phyloP scores from a whole-genome alignment of 2,888 invertebrate species.

The Hirtodrosophila cameraria region DNA sequence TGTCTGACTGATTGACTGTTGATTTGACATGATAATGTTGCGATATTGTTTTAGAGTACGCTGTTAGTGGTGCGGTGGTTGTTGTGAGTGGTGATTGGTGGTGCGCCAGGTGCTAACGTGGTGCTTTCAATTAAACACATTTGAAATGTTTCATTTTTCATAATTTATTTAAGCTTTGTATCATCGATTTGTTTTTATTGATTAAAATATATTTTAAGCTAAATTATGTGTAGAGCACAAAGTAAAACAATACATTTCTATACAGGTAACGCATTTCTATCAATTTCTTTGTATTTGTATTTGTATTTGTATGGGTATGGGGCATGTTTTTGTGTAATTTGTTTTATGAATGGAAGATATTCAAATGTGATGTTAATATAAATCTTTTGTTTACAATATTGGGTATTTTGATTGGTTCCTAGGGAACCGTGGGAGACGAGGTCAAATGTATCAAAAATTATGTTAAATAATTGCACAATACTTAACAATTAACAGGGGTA shows the following conservation, averaged over 20 bases:
- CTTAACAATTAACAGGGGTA: constrained; percentile 61
- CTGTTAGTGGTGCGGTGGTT: constrained; percentile 40
- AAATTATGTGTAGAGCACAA: constrained; percentile 50
- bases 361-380: constrained; percentile 60
- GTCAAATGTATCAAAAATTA: constrained; percentile 17
- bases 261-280: constrained; percentile 54
- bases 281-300: constrained; percentile 32
- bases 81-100: constrained; percentile 48
- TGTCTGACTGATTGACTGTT: constrained; percentile 50
- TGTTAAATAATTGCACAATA: constrained; percentile 64
- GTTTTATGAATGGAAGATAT: constrained; percentile 38
- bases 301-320: constrained; percentile 27
- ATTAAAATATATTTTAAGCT: constrained; percentile 58
- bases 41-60: constrained; percentile 51
- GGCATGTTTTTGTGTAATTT: constrained; percentile 21
- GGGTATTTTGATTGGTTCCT: constrained; percentile 3
- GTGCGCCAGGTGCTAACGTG: constrained; percentile 26
- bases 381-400: constrained; percentile 25
- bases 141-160: constrained; percentile 11
- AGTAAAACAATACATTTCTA: constrained; percentile 55
- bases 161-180: constrained; percentile 59
- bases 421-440: constrained; percentile 21
- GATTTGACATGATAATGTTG: constrained; percentile 75
- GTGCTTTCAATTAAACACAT: constrained; percentile 54
- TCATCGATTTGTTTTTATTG: constrained; percentile 39